Evolutionary conservation across 2,797 vertebrate species (phyloP), one percentile per base, ranked within the genome.

Genomic region (Hippoglossus hippoglossus): DNA sequence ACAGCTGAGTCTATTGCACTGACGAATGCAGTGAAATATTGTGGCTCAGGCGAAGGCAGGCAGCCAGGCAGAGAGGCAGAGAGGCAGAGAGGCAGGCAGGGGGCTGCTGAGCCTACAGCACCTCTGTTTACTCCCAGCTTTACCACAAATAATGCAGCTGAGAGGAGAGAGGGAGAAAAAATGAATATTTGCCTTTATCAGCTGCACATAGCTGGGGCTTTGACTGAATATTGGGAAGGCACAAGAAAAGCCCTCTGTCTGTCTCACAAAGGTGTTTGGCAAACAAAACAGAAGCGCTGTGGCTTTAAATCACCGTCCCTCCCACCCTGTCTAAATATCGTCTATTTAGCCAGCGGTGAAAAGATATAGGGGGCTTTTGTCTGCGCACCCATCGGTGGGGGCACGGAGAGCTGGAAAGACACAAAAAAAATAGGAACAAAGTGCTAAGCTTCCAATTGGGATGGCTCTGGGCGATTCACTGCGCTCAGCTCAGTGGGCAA

Each of bases 391-490:
- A 87, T 89, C 93, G 92, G 92, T 93, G 93, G 93, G 92, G 81
- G 91, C 90, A 95, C 77, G 87, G 90, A 95, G 95, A 95, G 93
- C 92, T 90, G 93, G 93, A 96, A 94, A 94, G 91, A 94, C 93
- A 92, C 94, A 96, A 94, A 96, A 96, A 94, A 96, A 95, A 96
- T 86, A 93, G 94, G 96, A 97, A 97, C 96, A 96, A 97, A 96
- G 95, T 97, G 92, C 89, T 88, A 92, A 92, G 93, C 92, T 93
- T 93, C 91, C 93, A 92, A 90, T 94, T 91, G 92, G 88, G 90
- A 93, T 93, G 90, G 94, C 94, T 93, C 80, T 84, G 88, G 91
- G 94, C 94, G 73, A 92, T 93, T 94, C 88, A 92, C 92, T 94
- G 94, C 90, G 92, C 88, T 86, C 87, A 85, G 89, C 83, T 87